phyloP scores from a whole-genome alignment of 2,113 vertebrate species.

The Chionodraco myersi region DNA sequence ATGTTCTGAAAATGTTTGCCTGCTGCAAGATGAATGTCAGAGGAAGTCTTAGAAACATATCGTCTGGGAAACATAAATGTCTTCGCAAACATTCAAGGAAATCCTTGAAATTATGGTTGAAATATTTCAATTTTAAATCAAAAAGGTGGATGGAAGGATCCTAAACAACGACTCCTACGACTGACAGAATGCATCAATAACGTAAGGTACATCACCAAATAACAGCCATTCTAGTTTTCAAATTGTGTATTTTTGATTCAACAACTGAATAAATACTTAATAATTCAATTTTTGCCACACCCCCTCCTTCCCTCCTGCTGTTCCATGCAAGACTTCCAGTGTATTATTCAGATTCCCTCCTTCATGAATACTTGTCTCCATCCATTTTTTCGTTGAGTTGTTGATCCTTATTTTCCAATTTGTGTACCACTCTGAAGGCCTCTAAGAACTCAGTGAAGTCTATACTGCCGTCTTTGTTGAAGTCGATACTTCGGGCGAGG shows the following conservation, averaged over 20 bases:
- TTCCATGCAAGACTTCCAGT: neutral
- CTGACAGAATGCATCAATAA: neutral
- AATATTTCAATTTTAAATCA: neutral
- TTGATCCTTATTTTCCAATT: slow-evolving; percentile 82
- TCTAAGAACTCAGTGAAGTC: slow-evolving; percentile 98
- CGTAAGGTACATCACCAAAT: neutral
- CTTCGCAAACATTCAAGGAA: neutral
- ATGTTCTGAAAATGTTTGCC: neutral
- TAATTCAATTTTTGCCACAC: neutral
- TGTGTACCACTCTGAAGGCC: slow-evolving; percentile 94
- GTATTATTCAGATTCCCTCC: neutral
- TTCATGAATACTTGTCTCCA: slow-evolving; percentile 23
- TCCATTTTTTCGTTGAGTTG: slow-evolving; percentile 30
- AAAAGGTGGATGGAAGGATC: neutral
- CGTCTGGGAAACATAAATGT: neutral
- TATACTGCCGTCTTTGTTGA: slow-evolving; percentile 96
- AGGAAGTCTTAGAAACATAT: neutral
- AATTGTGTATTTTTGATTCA: too few species aligned
- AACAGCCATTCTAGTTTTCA: neutral
- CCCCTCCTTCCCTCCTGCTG: neutral
- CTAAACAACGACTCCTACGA: neutral
- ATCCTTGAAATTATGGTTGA: neutral
- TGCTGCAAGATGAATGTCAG: neutral
- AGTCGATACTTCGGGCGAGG: slow-evolving; percentile 90
- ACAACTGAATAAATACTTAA: neutral